Base-by-base conservation (phyloP, 2,113 vertebrate species). In the Ploceus nigricollis region DNA sequence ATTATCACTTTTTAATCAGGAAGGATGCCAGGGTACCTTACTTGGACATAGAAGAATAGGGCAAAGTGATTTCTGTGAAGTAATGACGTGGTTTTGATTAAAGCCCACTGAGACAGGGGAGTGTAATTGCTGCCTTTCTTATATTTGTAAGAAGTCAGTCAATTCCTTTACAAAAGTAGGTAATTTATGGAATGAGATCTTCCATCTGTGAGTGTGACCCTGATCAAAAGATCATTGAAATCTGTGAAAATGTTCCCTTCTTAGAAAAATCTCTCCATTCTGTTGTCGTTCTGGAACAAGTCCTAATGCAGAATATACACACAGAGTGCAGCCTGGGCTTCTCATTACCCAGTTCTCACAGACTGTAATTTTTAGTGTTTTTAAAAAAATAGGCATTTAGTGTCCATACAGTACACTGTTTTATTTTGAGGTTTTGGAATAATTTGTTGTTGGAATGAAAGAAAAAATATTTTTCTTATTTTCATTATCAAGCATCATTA, bases 1-100 rank as follows among this genome's bases (percentile, higher is more conserved):
- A 69, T 76, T 88, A 90, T 69, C 80, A 35, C 57, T 20, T 88
- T 93, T 82, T 95, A 82, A 82, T 92, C 70, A 93, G 90, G 79
- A 95, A 80, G 13, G 28, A 90, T 80, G 84, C 88, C 85, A 85
- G 37, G 28, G 20, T 64, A 45, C 53, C 48, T 93, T 56, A 23
- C 63, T 57, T 86, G 71, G 75, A 76, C 18, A 10, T 7, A 57
- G 63, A 37, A 65, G 9, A 88, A 60, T 13, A 53, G 42, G 69
- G 54, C 33, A 45, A 80, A 93, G 68, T 82, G 39, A 63, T 76
- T 82, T 94, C 66, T 90, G 23, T 57, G 39, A 72, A 76, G 66
- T 66, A 77, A 77, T 77, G 76, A 27, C 1, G 0, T 83, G 42
- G 0, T 57, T 95, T 90, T 92, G 72, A 69, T 92, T 94, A 77